phyloP scores from a whole-genome alignment of 2,113 vertebrate genomes.

The Chionis minor region DNA sequence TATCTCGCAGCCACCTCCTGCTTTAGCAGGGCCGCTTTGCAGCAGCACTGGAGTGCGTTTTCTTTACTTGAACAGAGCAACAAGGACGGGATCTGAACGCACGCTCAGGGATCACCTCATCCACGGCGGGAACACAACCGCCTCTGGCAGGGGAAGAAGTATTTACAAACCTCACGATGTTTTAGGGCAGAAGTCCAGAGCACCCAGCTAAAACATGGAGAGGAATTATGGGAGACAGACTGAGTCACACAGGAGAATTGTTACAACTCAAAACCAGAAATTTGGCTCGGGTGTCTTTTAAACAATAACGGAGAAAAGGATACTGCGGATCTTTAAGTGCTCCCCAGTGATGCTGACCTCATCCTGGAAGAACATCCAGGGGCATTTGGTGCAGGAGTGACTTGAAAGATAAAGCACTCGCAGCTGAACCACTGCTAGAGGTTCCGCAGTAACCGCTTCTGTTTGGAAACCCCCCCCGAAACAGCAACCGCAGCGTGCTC shows the following conservation, averaged over 20 bases:
- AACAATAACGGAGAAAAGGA: not conserved
- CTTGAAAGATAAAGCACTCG: not conserved
- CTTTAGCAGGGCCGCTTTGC: not conserved
- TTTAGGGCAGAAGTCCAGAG: not conserved
- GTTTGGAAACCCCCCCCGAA: not conserved
- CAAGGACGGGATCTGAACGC: not conserved
- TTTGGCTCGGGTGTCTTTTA: not conserved
- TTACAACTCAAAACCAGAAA: not conserved
- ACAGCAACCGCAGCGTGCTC: rapidly evolving
- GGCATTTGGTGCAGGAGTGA: not conserved
- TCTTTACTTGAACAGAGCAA: not conserved
- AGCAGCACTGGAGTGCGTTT: not conserved
- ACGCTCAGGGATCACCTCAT: not conserved
- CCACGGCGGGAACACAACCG: not conserved
- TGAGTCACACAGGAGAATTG: not conserved
- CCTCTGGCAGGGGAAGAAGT: not conserved
- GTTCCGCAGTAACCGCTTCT: not conserved
- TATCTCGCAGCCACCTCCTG: not conserved
- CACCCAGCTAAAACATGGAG: not conserved
- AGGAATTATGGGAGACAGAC: not conserved
- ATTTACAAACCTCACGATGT: not conserved
- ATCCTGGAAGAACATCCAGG: not conserved
- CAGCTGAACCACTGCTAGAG: not conserved
- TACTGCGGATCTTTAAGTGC: not conserved
- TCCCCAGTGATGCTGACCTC: slow-evolving; percentile 4